Conservation (phyloP, 1,140 invertebrate species). For the Nixonia krombeini region DNA sequence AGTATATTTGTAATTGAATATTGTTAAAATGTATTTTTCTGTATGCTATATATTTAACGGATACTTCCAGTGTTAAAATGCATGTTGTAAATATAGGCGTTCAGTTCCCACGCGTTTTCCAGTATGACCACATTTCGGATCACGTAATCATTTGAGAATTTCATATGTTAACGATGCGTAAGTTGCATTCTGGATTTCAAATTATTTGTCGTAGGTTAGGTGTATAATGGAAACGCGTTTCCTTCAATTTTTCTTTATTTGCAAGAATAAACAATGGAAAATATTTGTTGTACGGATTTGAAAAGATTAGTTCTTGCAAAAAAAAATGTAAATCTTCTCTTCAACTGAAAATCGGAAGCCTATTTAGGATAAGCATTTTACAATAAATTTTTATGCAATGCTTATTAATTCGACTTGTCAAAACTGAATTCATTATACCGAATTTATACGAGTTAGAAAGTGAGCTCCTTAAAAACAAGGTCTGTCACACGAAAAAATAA, state of each 20-base stretch:
- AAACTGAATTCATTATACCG: constrained; percentile 18
- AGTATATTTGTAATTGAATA: too few relatives aligned
- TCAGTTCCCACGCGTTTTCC: constrained; percentile 13
- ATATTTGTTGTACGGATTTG: too few relatives aligned
- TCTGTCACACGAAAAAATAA: constrained; percentile 7
- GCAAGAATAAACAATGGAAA: too few relatives aligned
- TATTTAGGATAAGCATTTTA: too few relatives aligned
- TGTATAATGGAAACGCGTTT: constrained; percentile 12
- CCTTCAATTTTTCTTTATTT: constrained; percentile 15
- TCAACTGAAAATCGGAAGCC: too few relatives aligned
- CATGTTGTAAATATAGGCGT: constrained; percentile 20
- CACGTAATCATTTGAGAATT: constrained; percentile 42
- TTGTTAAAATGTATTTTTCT: too few relatives aligned
- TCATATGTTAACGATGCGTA: constrained; percentile 30
- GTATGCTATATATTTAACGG: too few relatives aligned
- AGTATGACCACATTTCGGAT: constrained; percentile 34
- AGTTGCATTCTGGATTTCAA: constrained; percentile 19
- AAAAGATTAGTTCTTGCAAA: too few relatives aligned
- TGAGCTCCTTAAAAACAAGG: constrained; percentile 1
- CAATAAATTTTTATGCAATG: not conserved
- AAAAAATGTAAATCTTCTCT: too few relatives aligned
- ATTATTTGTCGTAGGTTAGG: constrained; percentile 41
- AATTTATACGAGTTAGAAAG: constrained; percentile 33
- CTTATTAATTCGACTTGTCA: constrained; percentile 19
- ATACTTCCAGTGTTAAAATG: constrained; percentile 13